Evolutionary conservation across 2,113 vertebrate species (phyloP), one percentile per base, ranked within the genome.

Genomic region (Phrynosoma platyrhinos): DNA sequence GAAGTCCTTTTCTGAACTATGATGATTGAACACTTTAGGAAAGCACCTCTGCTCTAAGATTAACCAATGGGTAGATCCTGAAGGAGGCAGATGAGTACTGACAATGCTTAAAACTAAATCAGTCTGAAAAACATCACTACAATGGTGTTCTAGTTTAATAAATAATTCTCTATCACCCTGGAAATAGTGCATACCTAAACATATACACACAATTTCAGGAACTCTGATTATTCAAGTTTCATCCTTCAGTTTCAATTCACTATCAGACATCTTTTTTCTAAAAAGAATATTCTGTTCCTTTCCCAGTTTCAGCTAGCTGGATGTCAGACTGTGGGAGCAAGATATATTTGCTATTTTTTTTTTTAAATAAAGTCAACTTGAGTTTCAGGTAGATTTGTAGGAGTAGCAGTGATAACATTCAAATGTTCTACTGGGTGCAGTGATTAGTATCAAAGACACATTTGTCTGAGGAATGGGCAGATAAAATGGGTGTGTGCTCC

Each of bases 371-470:
- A 95, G 90, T 55, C 94, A 86, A 72, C 85, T 89, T 87, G 91
- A 94, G 83, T 85, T 90, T 86, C 55, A 40, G 90, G 89, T 84
- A 77, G 81, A 85, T 95, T 93, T 86, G 30, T 83, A 92, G 92
- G 92, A 93, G 85, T 92, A 93, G 88, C 14, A 0, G 90, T 40
- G 95, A 96, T 96, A 97, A 95, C 94, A 94, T 91, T 96, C 94
- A 95, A 94, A 93, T 91, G 91, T 66, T 89, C 91, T 89, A 91
- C n/a, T 82, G 91, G 93, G 86, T 76, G 82, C 42, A 7, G 68
- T 30, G 90, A 84, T 89, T 0, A 0, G 85, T 93, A 95, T 88
- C 93, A 88, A 92, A 91, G 93, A 93, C 93, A 87, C 90, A 80
- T 42, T 80, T 93, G 90, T 90, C 13, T 71, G 52, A 75, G 10